These are phyloP conservation scores for Drosophila pseudoananassae DNA, from an alignment of 1,140 invertebrate species.

Conservation along the genomic window DNA sequence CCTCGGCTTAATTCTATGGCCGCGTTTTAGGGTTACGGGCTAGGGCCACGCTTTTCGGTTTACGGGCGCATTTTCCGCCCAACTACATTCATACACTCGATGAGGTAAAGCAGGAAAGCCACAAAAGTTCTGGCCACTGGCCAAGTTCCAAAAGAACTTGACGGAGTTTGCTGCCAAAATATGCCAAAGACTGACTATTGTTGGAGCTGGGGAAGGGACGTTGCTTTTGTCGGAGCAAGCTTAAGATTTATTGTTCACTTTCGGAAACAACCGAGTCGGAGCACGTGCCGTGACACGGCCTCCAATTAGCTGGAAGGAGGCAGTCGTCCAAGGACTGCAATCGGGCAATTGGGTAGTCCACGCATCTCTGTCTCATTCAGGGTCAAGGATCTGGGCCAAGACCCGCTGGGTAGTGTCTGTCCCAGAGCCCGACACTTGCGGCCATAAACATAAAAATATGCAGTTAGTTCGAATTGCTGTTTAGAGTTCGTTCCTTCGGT, in stretches of 20 bases:
- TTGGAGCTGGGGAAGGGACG: conserved; percentile 24
- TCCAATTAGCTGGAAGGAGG: conserved; percentile 11
- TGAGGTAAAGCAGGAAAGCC: conserved; percentile 53
- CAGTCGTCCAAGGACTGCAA: background rate
- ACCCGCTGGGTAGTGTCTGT: background rate
- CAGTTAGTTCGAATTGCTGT: conserved; percentile 55
- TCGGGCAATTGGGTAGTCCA: background rate
- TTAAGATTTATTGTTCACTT: conserved; percentile 66
- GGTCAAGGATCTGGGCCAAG: conserved; percentile 20
- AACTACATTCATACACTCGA: conserved; percentile 23
- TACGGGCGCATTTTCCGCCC: conserved; percentile 24
- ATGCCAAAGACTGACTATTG: conserved; percentile 45
- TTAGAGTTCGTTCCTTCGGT: conserved; percentile 23
- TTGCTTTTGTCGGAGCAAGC: conserved; percentile 39
- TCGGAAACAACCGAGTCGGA: conserved; percentile 5
- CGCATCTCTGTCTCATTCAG: conserved; percentile 16
- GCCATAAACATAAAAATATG: conserved; percentile 45
- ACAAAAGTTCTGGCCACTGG: conserved; percentile 65
- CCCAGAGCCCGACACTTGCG: conserved; percentile 4
- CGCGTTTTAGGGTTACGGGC: conserved; percentile 20
- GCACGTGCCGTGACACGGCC: conserved; percentile 40
- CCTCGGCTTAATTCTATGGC: conserved; percentile 62
- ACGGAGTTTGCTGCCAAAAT: conserved; percentile 70
- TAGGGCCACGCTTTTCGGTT: conserved; percentile 2
- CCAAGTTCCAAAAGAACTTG: conserved; percentile 56